Percentiles rank a stretch among this genome's conserved stretches.
These are phyloP conservation scores for Caenorhabditis angaria DNA, from an alignment of 2,888 invertebrate species.

Conservation along the genomic window DNA sequence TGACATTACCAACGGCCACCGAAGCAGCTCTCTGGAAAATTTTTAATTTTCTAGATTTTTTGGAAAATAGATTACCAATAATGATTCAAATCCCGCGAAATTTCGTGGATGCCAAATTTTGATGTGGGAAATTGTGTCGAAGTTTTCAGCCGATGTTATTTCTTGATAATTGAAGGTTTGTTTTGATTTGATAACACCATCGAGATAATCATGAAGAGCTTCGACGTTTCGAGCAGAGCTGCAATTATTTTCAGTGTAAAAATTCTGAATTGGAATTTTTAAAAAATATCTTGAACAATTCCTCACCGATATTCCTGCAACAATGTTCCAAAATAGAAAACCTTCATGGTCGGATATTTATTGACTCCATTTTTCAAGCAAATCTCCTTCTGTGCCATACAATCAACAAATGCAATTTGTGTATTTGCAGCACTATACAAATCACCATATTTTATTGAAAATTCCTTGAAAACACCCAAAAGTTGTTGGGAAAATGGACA, in stretches of 20 bases:
- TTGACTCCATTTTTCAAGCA: background rate
- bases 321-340: constrained; percentile 24
- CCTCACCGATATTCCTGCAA: constrained; percentile 15
- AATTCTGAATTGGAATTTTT: background rate
- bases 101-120: background rate
- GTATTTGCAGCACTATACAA: background rate
- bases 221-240: background rate
- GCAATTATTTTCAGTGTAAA: background rate
- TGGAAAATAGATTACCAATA: background rate
- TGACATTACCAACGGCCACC: background rate
- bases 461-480: background rate
- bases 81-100: background rate
- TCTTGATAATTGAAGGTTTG: background rate
- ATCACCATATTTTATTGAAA: background rate
- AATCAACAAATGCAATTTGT: background rate
- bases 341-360: constrained; percentile 74
- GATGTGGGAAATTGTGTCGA: background rate
- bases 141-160: background rate
- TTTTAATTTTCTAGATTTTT: background rate
- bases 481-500: background rate
- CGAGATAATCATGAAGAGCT: background rate
- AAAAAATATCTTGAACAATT: background rate
- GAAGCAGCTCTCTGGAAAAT: background rate
- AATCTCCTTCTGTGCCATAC: background rate
- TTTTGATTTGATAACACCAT: background rate